Base-by-base conservation (phyloP, 2,888 invertebrate genomes). In the Lissonota sp. region DNA sequence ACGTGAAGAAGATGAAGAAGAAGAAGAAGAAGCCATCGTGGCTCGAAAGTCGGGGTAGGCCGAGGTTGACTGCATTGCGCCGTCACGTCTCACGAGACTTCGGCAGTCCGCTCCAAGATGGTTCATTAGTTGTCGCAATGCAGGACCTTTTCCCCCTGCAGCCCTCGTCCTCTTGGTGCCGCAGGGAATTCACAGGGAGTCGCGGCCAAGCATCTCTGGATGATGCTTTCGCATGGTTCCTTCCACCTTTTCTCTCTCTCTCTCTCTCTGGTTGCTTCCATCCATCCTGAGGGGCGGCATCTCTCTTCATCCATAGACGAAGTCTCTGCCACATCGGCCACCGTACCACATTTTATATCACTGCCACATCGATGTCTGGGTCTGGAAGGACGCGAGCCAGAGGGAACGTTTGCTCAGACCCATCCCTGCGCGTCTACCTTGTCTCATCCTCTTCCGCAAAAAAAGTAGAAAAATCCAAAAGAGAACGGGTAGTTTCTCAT, bases 91-190 rank as follows among this genome's bases (percentile, higher is more conserved):
- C 91, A 86, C 84, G 89, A 88, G 91, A 90, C 88, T 91, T 91
- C 84, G 88, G 88, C 86, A 86, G 88, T 89, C 89, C 87, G 86
- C 88, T 90, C 89, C 90, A 91, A 91, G 90, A 91, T 90, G 91
- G 90, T 92, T 92, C 91, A 92, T 92, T 92, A 92, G 92, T 90
- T 91, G 92, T 91, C 91, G 91, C 92, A 92, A 91, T 92, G 92
- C 92, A 91, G 92, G 90, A 90, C 90, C 88, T 87, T 85, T 86
- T 81, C 74, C 84, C 85, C 84, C 85, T 80, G 58, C 79, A 44
- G 55, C 75, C 80, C 64, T 73, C 57, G 58, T 72, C 74, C 79
- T 80, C 71, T 83, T 26, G 64, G 26, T 26, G 40, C 74, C 72
- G 67, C 14, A 53, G 6, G 40, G 64, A 63, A 12, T 63, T 58